Evolutionary conservation across 2,888 invertebrate genomes (phyloP), one percentile per base, ranked within the genome.

Genomic region (Andrena camellia): DNA sequence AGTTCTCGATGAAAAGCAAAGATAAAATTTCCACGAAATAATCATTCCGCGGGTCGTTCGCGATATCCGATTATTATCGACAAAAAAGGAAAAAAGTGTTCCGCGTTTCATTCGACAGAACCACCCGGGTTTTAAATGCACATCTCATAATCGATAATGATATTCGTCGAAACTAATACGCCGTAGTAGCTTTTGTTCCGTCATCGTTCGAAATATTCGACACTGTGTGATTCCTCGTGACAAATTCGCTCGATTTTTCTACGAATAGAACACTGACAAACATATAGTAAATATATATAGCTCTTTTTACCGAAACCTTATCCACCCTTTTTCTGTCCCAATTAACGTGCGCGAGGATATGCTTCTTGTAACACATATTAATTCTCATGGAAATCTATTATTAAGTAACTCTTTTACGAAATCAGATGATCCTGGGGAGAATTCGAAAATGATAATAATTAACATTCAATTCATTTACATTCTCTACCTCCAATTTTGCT

Each of bases 91-190:
- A 52, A 59, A 82, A 20, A 42, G 7, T 23, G 26, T 50, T 42
- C 20, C 23, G 8, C 3, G 50, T 76, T 72, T 35, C 29, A 54
- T 52, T 33, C 52, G 62, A 73, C 26, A 57, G 42, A 73, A 82
- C 67, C 29, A 33, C 48, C 2, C 69, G 66, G 17, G 62, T 59
- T 35, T 71, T 67, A 73, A 70, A 78, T 78, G 66, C 20, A 63
- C 26, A 42, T 23, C 48, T 74, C 54, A 26, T 70, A 78, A 84
- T 84, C 83, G 68, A 84, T 84, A 78, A 84, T 83, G 83, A 83
- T 71, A 78, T 71, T 35, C 59, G 74, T 69, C 68, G 63, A 74
- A 78, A 59, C 59, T 42, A 69, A 33, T 48, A 68, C 60, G 57
- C 4, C 59, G 76, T 59, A 59, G 20, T 66, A 63, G 57, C 20